Evolutionary conservation across 1,140 invertebrate genomes (phyloP).

Genomic region (Zaprionus vittiger): DNA sequence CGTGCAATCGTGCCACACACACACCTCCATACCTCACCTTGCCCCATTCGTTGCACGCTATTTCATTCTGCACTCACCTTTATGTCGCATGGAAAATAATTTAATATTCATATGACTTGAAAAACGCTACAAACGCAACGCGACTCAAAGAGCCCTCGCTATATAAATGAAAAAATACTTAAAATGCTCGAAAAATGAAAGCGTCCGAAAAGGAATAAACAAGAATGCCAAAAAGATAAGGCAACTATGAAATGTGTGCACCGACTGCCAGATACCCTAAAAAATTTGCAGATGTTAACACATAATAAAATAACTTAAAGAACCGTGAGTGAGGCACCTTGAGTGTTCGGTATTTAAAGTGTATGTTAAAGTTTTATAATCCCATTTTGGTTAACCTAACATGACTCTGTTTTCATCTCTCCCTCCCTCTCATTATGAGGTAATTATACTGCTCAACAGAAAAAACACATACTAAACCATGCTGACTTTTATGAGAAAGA

Average conservation of each 20-base stretch:
- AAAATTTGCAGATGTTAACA: background rate
- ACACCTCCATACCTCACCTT: background rate
- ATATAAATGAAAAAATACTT: slow-evolving; percentile 54
- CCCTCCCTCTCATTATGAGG: background rate
- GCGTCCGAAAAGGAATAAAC: slow-evolving; percentile 15
- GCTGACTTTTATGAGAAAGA: background rate
- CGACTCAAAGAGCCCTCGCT: slow-evolving; percentile 48
- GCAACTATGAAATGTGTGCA: background rate
- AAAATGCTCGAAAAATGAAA: slow-evolving; percentile 15
- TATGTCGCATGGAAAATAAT: slow-evolving; percentile 43
- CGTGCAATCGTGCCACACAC: background rate
- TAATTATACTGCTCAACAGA: background rate
- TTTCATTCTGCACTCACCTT: slow-evolving; percentile 32
- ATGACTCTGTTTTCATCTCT: background rate
- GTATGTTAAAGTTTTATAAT: background rate
- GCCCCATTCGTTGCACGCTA: background rate
- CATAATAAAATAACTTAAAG: background rate
- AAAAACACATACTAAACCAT: background rate
- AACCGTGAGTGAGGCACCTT: too few species aligned
- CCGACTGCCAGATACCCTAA: background rate
- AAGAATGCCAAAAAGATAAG: background rate
- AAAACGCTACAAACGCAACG: slow-evolving; percentile 53
- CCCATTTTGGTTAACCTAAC: background rate
- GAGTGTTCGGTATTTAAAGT: background rate
- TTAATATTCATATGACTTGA: slow-evolving; percentile 71